Conservation (phyloP, 2,113 vertebrate genomes). For the Condylura cristata region DNA sequence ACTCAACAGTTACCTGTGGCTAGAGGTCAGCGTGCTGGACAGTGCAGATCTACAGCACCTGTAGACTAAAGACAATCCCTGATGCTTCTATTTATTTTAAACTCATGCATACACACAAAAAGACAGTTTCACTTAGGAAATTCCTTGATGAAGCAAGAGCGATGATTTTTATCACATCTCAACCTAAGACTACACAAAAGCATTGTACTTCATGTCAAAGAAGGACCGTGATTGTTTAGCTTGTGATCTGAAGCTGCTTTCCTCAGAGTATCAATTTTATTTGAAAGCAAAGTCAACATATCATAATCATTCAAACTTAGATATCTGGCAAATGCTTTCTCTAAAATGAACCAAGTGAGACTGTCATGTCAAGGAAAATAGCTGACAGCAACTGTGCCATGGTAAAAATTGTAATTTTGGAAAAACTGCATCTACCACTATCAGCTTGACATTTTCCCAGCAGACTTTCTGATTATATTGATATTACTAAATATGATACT, state of each 20-base stretch:
- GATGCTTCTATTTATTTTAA: neutral
- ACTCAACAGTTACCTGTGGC: neutral
- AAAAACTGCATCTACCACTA: constrained; percentile 26
- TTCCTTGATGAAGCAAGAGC: constrained; percentile 41
- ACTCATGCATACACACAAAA: neutral
- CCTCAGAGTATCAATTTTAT: constrained; percentile 20
- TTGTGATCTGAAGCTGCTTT: constrained; percentile 31
- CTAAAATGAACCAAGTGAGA: constrained; percentile 32
- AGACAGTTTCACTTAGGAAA: neutral
- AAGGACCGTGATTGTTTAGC: neutral
- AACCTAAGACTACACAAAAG: neutral
- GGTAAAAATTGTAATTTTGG: constrained; percentile 48
- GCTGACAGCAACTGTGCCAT: neutral
- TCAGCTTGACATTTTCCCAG: constrained; percentile 34
- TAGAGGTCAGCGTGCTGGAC: neutral
- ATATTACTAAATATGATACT: constrained; percentile 32
- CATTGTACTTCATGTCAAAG: neutral
- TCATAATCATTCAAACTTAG: constrained; percentile 22
- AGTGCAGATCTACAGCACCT: neutral
- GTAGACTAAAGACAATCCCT: neutral
- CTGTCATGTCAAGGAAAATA: neutral
- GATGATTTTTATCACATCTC: constrained; percentile 22
- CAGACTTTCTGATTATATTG: constrained; percentile 16
- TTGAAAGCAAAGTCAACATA: constrained; percentile 54
- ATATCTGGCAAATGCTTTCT: constrained; percentile 48